Evolutionary conservation across 2,113 vertebrate species (phyloP), one percentile per base, ranked within the genome.

Genomic region (Forbesichthys agassizii): DNA sequence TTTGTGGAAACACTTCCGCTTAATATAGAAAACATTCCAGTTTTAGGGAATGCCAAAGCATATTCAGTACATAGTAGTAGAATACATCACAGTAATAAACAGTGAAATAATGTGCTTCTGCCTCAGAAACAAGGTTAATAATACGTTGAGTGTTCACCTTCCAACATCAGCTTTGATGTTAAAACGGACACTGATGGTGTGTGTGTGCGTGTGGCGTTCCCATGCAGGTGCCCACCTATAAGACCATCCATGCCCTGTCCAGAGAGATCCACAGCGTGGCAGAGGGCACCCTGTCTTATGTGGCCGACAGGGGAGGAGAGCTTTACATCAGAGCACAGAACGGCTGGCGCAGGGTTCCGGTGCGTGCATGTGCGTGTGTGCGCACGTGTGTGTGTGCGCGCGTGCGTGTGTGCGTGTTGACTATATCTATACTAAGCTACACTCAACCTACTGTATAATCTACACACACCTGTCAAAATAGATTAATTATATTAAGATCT

Each of bases 341-440:
- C 0, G 96, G 97, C 16, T 98, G 97, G 97, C 94, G 90, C 68
- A 95, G 94, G 80, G 71, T 98, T 59, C 94, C 94, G 94, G 96
- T 97, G 72, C 61, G 69, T 51, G 3, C 12, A 8, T 48, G n/a
- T 51, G 33, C 11, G 11, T 9, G 8, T 57, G 46, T n/a, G 47
- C 42, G 0, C 18, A 3, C 33, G 58, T 57, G 55, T 27, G 55
- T 56, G 54, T 14, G 54, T 56, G 54, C 7, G 54, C 1, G 54
- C 7, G 54, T 56, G 54, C 4, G 53, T 57, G 42, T 47, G 14
- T 12, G 27, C 27, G 27, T 27, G 27, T 27, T 27, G 27, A 27
- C 27, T 27, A 27, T 27, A 27, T 27, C 27, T 27, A 27, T 27
- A 27, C 27, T 27, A 27, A 27, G 27, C 27, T 27, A 27, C 27